Evolutionary conservation across 2,113 vertebrate species (phyloP).

Genomic region (Ardeotis arabs): DNA sequence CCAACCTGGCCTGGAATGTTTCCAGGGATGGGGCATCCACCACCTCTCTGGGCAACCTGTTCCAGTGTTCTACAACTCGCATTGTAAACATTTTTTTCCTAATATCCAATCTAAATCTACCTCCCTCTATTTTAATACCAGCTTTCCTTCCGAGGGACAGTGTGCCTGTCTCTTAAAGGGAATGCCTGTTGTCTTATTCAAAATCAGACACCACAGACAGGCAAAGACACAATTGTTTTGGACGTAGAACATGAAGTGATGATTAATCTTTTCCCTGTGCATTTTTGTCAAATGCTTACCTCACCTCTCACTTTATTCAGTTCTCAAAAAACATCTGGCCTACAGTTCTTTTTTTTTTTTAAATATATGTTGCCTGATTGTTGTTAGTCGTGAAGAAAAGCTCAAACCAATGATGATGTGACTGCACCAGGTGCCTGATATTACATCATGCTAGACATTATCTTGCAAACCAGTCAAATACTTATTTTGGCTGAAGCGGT

Average conservation of each 20-base stretch:
- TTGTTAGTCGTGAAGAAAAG: constrained; percentile 65
- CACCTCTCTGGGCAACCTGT: too few relatives aligned
- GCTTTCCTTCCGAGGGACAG: constrained; percentile 9
- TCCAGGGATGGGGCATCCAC: too few relatives aligned
- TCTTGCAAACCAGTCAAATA: constrained; percentile 22
- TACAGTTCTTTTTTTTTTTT: constrained; percentile 69
- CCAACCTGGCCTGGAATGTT: too few relatives aligned
- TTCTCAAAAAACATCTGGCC: constrained; percentile 90
- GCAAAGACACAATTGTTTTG: constrained; percentile 73
- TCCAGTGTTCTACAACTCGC: too few relatives aligned
- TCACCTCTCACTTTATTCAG: constrained; percentile 86
- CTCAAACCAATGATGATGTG: constrained; percentile 49
- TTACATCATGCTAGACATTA: constrained; percentile 24
- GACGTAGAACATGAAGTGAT: constrained; percentile 76
- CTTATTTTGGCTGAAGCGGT: neutral
- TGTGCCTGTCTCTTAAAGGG: neutral
- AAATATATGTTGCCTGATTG: constrained; percentile 79
- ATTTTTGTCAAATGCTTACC: constrained; percentile 88
- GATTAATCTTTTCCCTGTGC: constrained; percentile 87
- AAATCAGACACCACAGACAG: constrained; percentile 66
- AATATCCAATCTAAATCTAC: too few relatives aligned
- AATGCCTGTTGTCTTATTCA: constrained; percentile 13
- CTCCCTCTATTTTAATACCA: neutral
- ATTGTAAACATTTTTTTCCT: too few relatives aligned
- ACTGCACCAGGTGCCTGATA: constrained; percentile 58